Percentiles rank a stretch among this genome's conserved stretches.
phyloP scores from a whole-genome alignment of 2,888 invertebrate species.

The Papilio protenor region DNA sequence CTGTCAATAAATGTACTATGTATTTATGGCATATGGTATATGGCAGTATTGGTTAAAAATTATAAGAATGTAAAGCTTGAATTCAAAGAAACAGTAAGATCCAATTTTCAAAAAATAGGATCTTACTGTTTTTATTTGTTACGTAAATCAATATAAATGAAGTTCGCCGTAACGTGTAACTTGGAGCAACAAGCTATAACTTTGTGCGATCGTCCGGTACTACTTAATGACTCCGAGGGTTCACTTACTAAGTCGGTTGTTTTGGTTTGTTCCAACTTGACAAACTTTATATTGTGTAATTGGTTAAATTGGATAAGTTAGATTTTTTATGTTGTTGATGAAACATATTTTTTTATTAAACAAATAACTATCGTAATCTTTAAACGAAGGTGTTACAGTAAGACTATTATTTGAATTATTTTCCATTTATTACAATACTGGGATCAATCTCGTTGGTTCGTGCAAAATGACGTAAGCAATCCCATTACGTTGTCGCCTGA shows the following conservation, averaged over 20 bases:
- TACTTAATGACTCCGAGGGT: slow-evolving; percentile 64
- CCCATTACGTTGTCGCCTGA: neutral
- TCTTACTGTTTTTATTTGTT: neutral
- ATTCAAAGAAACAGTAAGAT: too few species aligned
- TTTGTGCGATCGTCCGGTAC: slow-evolving; percentile 61
- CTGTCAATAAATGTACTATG: too few species aligned
- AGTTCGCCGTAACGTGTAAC: slow-evolving; percentile 41
- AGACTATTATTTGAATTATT: neutral
- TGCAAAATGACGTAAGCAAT: neutral
- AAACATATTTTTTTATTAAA: neutral
- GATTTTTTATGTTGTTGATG: neutral
- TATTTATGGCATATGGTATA: too few species aligned
- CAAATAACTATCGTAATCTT: neutral
- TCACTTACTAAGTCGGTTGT: slow-evolving; percentile 58
- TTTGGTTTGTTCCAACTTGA: slow-evolving; percentile 53
- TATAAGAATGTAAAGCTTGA: too few species aligned
- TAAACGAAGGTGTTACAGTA: too few species aligned
- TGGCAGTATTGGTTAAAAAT: too few species aligned
- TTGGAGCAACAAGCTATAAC: slow-evolving; percentile 51
- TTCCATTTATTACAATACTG: neutral
- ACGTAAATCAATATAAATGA: neutral
- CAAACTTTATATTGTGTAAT: slow-evolving; percentile 22
- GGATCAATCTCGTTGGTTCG: neutral
- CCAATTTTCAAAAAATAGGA: too few species aligned
- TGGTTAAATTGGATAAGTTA: slow-evolving; percentile 12